These are phyloP conservation scores for Rhinophrynus dorsalis DNA, from an alignment of 2,797 vertebrate genomes.

Conservation along the genomic window DNA sequence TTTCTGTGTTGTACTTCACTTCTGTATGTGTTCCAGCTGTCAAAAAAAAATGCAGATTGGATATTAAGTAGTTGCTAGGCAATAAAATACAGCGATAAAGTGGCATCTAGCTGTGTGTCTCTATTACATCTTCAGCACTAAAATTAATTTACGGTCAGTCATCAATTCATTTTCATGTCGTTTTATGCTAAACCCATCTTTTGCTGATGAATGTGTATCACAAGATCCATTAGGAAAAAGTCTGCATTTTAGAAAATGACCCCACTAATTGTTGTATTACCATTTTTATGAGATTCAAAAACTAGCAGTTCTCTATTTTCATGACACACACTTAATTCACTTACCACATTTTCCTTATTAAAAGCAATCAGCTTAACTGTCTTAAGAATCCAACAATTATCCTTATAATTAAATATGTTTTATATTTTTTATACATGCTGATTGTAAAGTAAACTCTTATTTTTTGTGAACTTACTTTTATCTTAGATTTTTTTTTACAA, in stretches of 20 bases:
- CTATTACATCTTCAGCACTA: slow-evolving; percentile 81
- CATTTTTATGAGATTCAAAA: slow-evolving; percentile 83
- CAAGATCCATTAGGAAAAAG: slow-evolving; percentile 75
- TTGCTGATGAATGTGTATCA: slow-evolving; percentile 80
- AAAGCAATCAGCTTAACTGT: slow-evolving; percentile 56
- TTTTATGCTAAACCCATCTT: slow-evolving; percentile 85
- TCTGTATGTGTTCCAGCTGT: slow-evolving; percentile 68
- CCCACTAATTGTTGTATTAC: slow-evolving; percentile 77
- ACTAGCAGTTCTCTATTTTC: slow-evolving; percentile 58
- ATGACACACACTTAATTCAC: slow-evolving; percentile 60
- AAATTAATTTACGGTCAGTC: slow-evolving; percentile 91
- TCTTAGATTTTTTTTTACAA: no score
- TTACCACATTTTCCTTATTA: slow-evolving; percentile 58
- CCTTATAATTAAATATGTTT: background rate
- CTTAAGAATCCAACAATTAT: slow-evolving; percentile 51
- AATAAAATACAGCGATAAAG: slow-evolving; percentile 74
- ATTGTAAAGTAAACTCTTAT: no score
- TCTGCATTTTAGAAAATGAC: slow-evolving; percentile 78
- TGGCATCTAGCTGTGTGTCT: slow-evolving; percentile 74
- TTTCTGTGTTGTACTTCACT: slow-evolving; percentile 65
- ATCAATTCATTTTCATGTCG: slow-evolving; percentile 90
- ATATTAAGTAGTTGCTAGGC: slow-evolving; percentile 73
- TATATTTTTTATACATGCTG: no score
- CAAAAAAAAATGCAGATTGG: slow-evolving; percentile 60
- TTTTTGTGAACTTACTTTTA: no score